phyloP scores from a whole-genome alignment of 2,888 invertebrate species.

The Bedellia somnulentella region DNA sequence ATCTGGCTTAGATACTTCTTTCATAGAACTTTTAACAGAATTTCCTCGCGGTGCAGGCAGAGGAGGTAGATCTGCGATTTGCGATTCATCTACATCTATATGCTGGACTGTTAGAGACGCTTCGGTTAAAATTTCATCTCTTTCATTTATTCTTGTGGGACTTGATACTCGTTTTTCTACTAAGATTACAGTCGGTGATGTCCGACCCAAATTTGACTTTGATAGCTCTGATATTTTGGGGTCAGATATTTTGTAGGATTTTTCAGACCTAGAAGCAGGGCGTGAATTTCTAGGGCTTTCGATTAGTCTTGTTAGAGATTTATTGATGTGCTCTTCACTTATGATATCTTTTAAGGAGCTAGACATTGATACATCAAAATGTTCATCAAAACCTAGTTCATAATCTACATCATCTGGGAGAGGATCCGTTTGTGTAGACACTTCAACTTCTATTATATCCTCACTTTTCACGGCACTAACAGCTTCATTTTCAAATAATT shows the following conservation, averaged over 20 bases:
- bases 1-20: constrained; percentile 14
- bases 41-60: constrained; percentile 33
- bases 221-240: constrained; percentile 57
- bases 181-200: constrained; percentile 64
- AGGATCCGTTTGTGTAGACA: constrained; percentile 85
- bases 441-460: constrained; percentile 66
- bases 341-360: constrained; percentile 45
- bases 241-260: constrained; percentile 57
- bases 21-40: constrained; percentile 17
- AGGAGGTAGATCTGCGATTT: constrained; percentile 44
- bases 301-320: constrained; percentile 46
- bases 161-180: constrained; percentile 64
- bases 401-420: constrained; percentile 76
- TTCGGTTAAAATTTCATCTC: constrained; percentile 65
- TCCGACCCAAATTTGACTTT: constrained; percentile 55
- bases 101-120: constrained; percentile 68
- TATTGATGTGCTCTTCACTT: constrained; percentile 54
- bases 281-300: constrained; percentile 47
- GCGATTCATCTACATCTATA: constrained; percentile 56
- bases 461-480: constrained; percentile 18
- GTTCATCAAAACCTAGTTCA: constrained; percentile 58
- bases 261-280: constrained; percentile 60
- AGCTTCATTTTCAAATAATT: constrained; percentile 13
- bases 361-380: constrained; percentile 45
- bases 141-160: constrained; percentile 61